Percentiles rank a stretch among this genome's conserved stretches.
phyloP scores from a whole-genome alignment of 2,888 invertebrate genomes.

The Antitype chi region DNA sequence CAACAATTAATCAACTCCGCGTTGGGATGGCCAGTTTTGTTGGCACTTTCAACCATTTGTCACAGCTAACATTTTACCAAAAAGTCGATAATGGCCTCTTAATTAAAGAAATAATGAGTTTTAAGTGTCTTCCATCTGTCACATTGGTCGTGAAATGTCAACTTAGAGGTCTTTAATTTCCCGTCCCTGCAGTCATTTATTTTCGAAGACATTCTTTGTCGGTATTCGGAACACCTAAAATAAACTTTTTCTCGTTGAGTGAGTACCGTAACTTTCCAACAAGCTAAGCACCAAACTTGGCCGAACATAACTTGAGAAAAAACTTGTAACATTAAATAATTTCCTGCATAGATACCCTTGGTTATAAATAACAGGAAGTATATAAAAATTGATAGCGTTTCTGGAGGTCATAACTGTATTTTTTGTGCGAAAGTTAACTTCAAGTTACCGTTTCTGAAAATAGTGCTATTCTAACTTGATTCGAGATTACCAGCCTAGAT shows the following conservation, averaged over 20 bases:
- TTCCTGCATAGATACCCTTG: constrained; percentile 18
- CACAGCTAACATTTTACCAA: constrained; percentile 11
- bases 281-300: constrained; percentile 34
- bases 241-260: constrained; percentile 26
- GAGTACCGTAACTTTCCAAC: constrained; percentile 41
- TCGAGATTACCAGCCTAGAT: neutral
- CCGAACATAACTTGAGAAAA: constrained; percentile 32
- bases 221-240: constrained; percentile 29
- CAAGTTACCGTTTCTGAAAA: constrained; percentile 8
- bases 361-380: constrained; percentile 47
- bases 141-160: constrained; percentile 20
- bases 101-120: constrained; percentile 33
- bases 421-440: constrained; percentile 12
- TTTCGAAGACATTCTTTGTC: constrained; percentile 34
- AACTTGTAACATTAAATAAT: constrained; percentile 49
- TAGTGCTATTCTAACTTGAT: constrained; percentile 3
- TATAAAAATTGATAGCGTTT: constrained; percentile 32
- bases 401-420: constrained; percentile 13
- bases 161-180: neutral
- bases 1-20: constrained; percentile 1
- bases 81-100: constrained; percentile 6
- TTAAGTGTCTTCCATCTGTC: constrained; percentile 13
- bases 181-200: constrained; percentile 20
- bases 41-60: constrained; percentile 17
- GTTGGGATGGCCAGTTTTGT: neutral